Evolutionary conservation across 2,113 vertebrate species (phyloP).

Genomic region (Pedionomus torquatus): DNA sequence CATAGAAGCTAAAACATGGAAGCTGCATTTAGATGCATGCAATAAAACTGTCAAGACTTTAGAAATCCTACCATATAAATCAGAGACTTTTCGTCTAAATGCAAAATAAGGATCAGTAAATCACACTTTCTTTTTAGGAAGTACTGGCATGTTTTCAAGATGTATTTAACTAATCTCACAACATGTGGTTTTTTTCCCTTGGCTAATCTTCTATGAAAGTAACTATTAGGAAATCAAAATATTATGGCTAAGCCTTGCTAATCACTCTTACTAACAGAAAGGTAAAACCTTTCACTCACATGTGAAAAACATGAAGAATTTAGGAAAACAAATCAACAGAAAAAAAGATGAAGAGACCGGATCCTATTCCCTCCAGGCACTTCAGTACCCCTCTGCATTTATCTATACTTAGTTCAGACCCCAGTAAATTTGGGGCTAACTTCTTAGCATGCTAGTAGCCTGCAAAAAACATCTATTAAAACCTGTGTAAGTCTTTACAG

Average conservation of each 20-base stretch:
- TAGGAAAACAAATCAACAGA: not conserved
- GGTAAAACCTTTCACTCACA: not conserved
- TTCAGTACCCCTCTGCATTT: not conserved
- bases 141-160: slow-evolving; percentile 21
- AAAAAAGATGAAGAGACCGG: not conserved
- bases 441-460: not conserved
- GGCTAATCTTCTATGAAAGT: not conserved
- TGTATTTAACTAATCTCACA: slow-evolving; percentile 1
- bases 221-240: slow-evolving; percentile 42
- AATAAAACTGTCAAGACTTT: slow-evolving; percentile 16
- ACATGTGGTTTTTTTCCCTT: not conserved
- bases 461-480: not conserved
- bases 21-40: not conserved
- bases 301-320: not conserved
- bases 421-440: not conserved
- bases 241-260: slow-evolving; percentile 2
- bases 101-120: slow-evolving; percentile 26
- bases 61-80: slow-evolving; percentile 4
- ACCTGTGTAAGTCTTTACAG: not conserved
- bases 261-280: not conserved
- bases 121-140: not conserved
- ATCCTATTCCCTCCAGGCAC: not conserved
- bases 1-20: not conserved
- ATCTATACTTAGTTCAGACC: not conserved
- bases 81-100: not conserved